These are phyloP conservation scores for Tromatobia lineatoria DNA, from an alignment of 2,888 invertebrate species.

Conservation along the genomic window DNA sequence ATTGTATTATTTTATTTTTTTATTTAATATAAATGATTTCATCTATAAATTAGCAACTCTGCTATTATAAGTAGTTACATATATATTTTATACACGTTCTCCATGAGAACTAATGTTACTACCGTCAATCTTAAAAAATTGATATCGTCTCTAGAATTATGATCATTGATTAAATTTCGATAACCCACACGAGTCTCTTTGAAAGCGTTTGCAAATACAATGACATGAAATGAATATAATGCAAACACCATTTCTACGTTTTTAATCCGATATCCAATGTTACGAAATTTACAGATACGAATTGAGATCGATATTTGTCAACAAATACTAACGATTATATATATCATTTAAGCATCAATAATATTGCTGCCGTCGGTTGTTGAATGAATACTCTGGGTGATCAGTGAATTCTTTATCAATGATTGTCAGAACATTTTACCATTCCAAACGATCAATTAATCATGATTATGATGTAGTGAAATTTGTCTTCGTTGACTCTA, in stretches of 20 bases:
- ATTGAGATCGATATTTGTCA: slow-evolving; percentile 3
- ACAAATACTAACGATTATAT: background rate
- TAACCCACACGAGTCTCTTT: background rate
- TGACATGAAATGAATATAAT: background rate
- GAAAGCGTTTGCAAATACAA: background rate
- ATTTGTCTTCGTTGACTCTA: background rate
- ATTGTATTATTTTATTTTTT: too few species aligned
- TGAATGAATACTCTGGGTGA: too few species aligned
- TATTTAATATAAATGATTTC: too few species aligned
- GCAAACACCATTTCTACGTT: background rate
- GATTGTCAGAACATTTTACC: background rate
- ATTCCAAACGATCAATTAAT: background rate
- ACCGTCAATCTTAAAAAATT: background rate
- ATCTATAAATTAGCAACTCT: too few species aligned
- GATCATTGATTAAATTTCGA: background rate
- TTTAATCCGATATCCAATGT: background rate
- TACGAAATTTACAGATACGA: background rate
- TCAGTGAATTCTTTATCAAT: background rate
- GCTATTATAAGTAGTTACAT: background rate
- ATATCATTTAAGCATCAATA: background rate
- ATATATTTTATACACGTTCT: background rate
- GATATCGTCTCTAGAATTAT: background rate
- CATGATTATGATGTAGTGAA: background rate
- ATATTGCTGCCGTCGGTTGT: background rate
- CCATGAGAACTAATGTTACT: background rate